Conservation (phyloP, 2,888 invertebrate species). For the Pogonocherus hispidulus region DNA sequence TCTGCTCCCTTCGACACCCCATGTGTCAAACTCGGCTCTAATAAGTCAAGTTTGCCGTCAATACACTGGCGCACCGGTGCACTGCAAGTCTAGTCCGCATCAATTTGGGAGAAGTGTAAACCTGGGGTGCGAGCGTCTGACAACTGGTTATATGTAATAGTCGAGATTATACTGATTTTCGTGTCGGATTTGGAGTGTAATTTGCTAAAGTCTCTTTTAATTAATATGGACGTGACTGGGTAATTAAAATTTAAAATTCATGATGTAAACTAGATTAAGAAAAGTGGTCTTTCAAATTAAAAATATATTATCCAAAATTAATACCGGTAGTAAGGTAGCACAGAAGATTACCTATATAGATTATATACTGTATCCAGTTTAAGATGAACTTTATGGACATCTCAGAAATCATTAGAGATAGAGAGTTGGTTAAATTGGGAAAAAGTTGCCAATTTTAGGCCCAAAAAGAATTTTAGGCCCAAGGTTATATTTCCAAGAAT, state of each 20-base stretch:
- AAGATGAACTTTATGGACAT: too few species aligned
- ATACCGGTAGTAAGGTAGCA: too few species aligned
- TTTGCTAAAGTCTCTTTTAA: constrained; percentile 48
- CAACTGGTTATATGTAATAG: constrained; percentile 44
- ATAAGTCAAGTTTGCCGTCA: constrained; percentile 65
- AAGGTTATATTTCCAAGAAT: too few species aligned
- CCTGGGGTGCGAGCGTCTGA: constrained; percentile 36
- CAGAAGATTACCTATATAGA: too few species aligned
- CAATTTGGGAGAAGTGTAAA: constrained; percentile 44
- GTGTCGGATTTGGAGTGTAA: constrained; percentile 44
- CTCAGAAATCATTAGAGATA: too few species aligned
- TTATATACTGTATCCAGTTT: too few species aligned
- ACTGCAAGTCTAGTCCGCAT: constrained; percentile 40
- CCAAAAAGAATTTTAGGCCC: too few species aligned
- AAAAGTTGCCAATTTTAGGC: too few species aligned
- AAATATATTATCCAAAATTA: too few species aligned
- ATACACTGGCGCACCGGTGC: constrained; percentile 60
- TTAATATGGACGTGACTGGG: constrained; percentile 39
- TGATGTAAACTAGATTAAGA: too few species aligned
- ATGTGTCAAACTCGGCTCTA: constrained; percentile 67
- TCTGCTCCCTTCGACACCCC: constrained; percentile 64
- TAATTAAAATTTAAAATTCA: constrained; percentile 33
- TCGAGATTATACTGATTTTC: constrained; percentile 50
- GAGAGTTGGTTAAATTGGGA: too few species aligned
- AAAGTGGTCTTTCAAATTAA: too few species aligned